phyloP scores from a whole-genome alignment of 2,113 vertebrate species.

The Pituophis catenifer region DNA sequence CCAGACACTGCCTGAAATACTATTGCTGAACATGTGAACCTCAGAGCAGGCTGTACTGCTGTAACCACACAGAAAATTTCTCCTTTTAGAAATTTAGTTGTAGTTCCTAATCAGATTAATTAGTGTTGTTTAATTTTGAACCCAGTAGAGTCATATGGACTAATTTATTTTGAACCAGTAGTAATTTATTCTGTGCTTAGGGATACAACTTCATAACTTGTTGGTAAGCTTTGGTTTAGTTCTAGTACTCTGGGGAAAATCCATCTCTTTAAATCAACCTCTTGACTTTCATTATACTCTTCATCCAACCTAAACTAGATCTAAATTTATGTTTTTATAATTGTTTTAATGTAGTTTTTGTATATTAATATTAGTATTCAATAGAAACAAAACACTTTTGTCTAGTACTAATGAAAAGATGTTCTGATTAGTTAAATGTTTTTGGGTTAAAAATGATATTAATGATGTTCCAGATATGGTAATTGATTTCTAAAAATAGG shows the following conservation, averaged over 20 bases:
- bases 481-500: slow-evolving; percentile 53
- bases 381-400: neutral
- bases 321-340: neutral
- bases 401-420: neutral
- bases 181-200: neutral
- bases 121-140: neutral
- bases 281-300: neutral
- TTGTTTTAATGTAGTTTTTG: neutral
- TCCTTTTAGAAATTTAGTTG: neutral
- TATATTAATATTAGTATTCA: neutral
- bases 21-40: neutral
- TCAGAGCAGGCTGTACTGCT: neutral
- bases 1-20: neutral
- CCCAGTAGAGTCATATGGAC: neutral
- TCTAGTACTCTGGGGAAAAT: neutral
- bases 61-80: neutral
- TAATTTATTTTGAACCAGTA: neutral
- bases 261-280: neutral
- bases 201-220: neutral
- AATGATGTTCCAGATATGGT: slow-evolving; percentile 16
- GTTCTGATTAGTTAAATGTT: neutral
- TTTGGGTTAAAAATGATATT: neutral
- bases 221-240: neutral
- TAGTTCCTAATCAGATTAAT: neutral
- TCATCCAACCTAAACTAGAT: neutral